Conservation (phyloP, 2,888 invertebrate genomes). For the Gymnosoma rotundatum region DNA sequence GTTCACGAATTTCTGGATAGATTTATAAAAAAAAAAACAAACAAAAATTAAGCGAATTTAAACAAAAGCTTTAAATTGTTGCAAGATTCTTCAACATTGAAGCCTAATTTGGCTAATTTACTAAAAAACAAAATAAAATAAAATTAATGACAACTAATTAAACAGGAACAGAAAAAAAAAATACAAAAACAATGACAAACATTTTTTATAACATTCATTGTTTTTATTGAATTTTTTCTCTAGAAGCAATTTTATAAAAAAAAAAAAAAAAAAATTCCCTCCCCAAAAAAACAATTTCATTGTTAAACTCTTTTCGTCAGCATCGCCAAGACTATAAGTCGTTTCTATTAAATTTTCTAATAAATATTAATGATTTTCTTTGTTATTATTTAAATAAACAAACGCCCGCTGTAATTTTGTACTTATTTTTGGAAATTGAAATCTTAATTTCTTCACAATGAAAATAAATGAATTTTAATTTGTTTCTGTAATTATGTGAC, state of each 20-base stretch:
- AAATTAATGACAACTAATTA: constrained; percentile 50
- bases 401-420: constrained; percentile 57
- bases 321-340: constrained; percentile 23
- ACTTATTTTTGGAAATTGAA: constrained; percentile 9
- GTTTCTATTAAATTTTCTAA: constrained; percentile 56
- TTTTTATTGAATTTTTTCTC: background rate
- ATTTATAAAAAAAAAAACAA: constrained; percentile 34
- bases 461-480: constrained; percentile 56
- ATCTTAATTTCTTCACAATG: constrained; percentile 40
- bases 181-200: background rate
- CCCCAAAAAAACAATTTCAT: background rate
- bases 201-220: constrained; percentile 1
- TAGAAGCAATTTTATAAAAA: constrained; percentile 15
- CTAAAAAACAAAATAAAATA: background rate
- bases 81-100: constrained; percentile 39
- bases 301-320: constrained; percentile 26
- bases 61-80: constrained; percentile 34
- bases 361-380: constrained; percentile 42
- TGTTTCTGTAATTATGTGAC: constrained; percentile 43
- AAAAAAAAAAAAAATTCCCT: background rate
- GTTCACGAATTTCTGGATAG: constrained; percentile 52
- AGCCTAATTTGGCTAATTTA: constrained; percentile 64
- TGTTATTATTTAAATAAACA: constrained; percentile 43
- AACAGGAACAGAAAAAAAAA: constrained; percentile 21
- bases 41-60: constrained; percentile 20